Evolutionary conservation across 2,888 invertebrate species (phyloP).

Genomic region (Drosophila incognita): DNA sequence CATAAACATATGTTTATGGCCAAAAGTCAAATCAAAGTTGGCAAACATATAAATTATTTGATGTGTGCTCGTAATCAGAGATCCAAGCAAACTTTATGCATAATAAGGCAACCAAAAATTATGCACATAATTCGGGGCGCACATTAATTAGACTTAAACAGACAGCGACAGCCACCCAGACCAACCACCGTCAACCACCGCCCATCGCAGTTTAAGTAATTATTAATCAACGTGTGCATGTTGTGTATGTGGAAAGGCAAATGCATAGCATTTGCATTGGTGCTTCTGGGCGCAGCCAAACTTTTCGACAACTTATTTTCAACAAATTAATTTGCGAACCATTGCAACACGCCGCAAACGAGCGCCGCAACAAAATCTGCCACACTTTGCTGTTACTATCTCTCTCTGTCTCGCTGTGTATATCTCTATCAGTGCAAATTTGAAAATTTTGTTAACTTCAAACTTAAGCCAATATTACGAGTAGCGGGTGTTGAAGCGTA

Average conservation of each 20-base stretch:
- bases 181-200: neutral
- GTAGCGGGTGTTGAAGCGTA: constrained; percentile 54
- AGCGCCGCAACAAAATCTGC: constrained; percentile 21
- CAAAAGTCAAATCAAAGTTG: constrained; percentile 53
- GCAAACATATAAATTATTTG: constrained; percentile 30
- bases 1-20: constrained; percentile 65
- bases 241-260: constrained; percentile 6
- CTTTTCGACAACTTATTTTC: constrained; percentile 81
- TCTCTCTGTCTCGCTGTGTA: constrained; percentile 12
- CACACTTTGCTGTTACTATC: constrained; percentile 5
- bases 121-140: constrained; percentile 36
- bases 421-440: constrained; percentile 48
- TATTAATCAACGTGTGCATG: constrained; percentile 56
- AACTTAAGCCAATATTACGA: constrained; percentile 74
- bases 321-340: constrained; percentile 80
- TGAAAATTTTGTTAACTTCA: constrained; percentile 76
- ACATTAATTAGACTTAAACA: constrained; percentile 69
- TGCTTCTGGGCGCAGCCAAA: constrained; percentile 7
- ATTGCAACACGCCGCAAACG: constrained; percentile 41
- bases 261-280: constrained; percentile 36
- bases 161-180: neutral
- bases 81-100: constrained; percentile 53
- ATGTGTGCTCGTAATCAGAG: constrained; percentile 42
- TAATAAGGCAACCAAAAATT: constrained; percentile 57
- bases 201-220: constrained; percentile 35